Evolutionary conservation across 2,797 vertebrate species (phyloP), one percentile per base, ranked within the genome.

Genomic region (Podarcis siculus): DNA sequence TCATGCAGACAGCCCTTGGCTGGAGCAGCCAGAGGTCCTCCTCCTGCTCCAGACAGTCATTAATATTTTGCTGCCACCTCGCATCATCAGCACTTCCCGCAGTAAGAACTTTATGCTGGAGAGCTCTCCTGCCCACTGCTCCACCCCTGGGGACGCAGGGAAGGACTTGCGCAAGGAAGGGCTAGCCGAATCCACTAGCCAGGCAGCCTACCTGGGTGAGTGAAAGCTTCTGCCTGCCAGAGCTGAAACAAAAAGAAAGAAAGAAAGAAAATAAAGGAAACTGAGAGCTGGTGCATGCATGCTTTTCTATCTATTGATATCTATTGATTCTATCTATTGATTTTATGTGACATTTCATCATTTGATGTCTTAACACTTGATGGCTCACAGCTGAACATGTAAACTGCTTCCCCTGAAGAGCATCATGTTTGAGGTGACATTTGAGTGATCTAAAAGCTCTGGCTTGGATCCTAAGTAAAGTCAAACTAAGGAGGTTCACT

Each of bases 91-190:
- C 97, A 99, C 99, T 0, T 99, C 99, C 66, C 98, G 99, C 93
- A 99, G 98, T 95, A 99, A 99, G 96, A 99, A 99, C 95, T 99
- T 99, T 84, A 98, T 99, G 98, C 93, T 99, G 95, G 99, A 99
- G 79, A 98, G 98, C 8, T 99, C 99, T 0, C 99, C 99, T 0
- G 99, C 98, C n/a, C 99, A 99, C 95, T 99, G 99, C 94, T 99
- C 99, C 94, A 99, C 98, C 0, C 98, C 99, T 0, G 99, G 99
- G 2, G 99, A 99, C 79, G 96, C 98, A 0, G 98, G 98, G 71
- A 99, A 99, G 95, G 99, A 99, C 88, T 93, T 99, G 91, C 98
- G 99, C 42, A 95, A 98, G 72, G 99, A 99, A 93, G 99, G 99
- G 1, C 95, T 99, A 0, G 98, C 99, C 0, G 99, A 99, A 95